These are phyloP conservation scores for Lepus timidus DNA, from an alignment of 2,113 vertebrate species.

Conservation along the genomic window DNA sequence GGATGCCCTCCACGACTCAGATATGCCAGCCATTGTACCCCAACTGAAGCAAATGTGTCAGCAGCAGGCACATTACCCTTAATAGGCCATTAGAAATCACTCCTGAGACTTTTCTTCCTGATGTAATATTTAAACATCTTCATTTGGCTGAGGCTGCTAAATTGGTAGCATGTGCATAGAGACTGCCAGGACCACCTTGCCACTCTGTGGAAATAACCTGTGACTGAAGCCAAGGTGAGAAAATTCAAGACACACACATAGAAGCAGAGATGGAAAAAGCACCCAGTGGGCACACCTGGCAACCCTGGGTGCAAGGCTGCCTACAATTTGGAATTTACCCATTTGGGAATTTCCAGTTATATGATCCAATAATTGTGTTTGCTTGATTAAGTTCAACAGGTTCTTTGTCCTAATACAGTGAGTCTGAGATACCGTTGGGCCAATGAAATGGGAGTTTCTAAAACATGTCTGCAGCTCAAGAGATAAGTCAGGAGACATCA, in stretches of 20 bases:
- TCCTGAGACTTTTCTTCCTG: not conserved
- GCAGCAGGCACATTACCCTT: not conserved
- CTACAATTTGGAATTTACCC: not conserved
- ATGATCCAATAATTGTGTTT: not conserved
- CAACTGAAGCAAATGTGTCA: not conserved
- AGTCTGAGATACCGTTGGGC: not conserved
- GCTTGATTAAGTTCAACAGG: not conserved
- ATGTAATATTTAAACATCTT: not conserved
- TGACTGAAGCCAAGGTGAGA: not conserved
- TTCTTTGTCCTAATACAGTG: not conserved
- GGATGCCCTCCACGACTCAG: too few species aligned
- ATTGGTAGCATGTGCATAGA: not conserved
- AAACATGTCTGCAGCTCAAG: not conserved
- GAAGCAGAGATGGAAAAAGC: not conserved
- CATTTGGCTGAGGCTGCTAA: not conserved
- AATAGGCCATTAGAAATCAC: not conserved
- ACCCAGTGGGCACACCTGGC: not conserved
- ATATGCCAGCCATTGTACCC: fast-evolving
- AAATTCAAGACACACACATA: not conserved
- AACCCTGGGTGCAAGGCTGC: not conserved
- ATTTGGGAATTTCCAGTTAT: not conserved
- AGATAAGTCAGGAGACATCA: not conserved
- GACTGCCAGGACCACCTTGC: not conserved
- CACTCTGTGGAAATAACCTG: not conserved
- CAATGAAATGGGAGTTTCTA: not conserved